Evolutionary conservation across 2,797 vertebrate genomes (phyloP), one percentile per base, ranked within the genome.

Genomic region (Sebastes miniatus): DNA sequence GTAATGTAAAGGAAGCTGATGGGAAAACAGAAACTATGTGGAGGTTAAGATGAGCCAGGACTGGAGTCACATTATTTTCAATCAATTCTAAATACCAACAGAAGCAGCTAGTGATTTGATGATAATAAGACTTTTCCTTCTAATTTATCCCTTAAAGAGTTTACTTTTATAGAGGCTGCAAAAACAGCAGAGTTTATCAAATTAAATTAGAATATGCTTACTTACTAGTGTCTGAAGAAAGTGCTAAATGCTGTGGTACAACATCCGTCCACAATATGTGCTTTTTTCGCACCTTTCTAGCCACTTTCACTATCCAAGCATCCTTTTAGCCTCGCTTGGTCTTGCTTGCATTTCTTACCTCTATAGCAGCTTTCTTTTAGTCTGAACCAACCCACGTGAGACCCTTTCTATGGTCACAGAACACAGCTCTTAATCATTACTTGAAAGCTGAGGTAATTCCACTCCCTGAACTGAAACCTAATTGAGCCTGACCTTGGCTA

Each of bases 141-240:
- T 43, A 16, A 43, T 25, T 20, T 24, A 47, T 39, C 8, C 25
- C 16, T 14, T 36, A n/a, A 54, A 6, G 29, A 20, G 14, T 25
- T 18, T 8, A n/a, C 43, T 59, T 24, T 47, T 20, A 43, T 11
- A n/a, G 4, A 3, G 8, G 9, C 13, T 73, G 57, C 63, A 69
- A 58, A 12, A 18, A 59, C 50, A 71, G 3, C 13, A 50, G 16
- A 68, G 12, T 67, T 77, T 29, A 66, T 52, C 14, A 58, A 8
- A 22, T 34, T 20, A 14, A 25, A 52, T 69, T 59, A 39, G 57
- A 72, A 76, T 25, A 79, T 77, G 64, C 76, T 76, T 47, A 59
- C 14, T 32, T 20, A 70, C 56, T 36, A 11, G n/a, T 13, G 47
- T 24, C 34, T 16, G 24, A 9, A 20, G 10, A 62, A 76, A n/a